Evolutionary conservation across 2,113 vertebrate species (phyloP).

Genomic region (Uropsilus gracilis): DNA sequence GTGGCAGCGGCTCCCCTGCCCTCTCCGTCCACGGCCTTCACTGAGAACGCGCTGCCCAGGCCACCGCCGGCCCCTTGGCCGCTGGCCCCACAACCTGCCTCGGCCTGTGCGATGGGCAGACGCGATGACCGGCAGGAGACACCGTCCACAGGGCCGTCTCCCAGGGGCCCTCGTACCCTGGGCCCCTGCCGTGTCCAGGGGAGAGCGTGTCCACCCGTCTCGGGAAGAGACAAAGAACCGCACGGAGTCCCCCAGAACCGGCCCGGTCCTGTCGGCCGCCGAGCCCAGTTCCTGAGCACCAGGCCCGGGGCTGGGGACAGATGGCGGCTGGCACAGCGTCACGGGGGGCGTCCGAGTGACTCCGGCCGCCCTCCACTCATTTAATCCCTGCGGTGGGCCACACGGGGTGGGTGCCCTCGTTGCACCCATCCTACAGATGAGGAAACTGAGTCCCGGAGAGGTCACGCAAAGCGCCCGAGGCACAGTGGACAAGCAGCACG

Average conservation of each 20-base stretch:
- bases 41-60: too few species aligned
- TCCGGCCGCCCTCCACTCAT: background rate
- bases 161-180: background rate
- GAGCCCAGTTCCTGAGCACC: background rate
- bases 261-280: too few species aligned
- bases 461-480: background rate
- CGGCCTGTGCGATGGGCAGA: too few species aligned
- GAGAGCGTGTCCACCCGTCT: background rate
- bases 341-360: accelerated
- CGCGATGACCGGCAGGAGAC: too few species aligned
- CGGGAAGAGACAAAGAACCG: background rate
- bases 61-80: too few species aligned
- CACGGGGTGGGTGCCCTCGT: background rate
- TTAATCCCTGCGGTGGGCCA: background rate
- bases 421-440: background rate
- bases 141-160: too few species aligned
- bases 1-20: too few species aligned
- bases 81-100: too few species aligned
- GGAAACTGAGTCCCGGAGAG: background rate
- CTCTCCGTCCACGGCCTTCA: too few species aligned
- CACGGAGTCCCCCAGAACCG: background rate
- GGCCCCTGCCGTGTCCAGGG: accelerated
- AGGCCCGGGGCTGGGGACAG: background rate
- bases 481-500: background rate
- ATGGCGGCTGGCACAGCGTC: background rate